phyloP scores from a whole-genome alignment of 1,140 invertebrate genomes.

The Megalopta genalis region DNA sequence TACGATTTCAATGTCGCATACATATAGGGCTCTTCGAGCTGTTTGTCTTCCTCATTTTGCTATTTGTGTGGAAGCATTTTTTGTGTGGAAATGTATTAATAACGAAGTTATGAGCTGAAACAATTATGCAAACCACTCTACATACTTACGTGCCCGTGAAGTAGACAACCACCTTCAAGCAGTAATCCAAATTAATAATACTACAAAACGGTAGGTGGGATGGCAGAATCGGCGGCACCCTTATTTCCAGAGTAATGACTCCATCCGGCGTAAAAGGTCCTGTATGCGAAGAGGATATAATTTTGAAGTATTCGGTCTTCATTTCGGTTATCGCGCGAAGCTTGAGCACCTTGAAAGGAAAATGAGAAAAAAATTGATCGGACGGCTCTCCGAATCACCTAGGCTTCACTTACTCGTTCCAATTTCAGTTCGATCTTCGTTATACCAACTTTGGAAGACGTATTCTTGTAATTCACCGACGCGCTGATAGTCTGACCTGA shows the following conservation, averaged over 20 bases:
- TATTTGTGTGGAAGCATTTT: too few relatives aligned
- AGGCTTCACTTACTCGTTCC: constrained; percentile 79
- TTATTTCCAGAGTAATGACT: neutral
- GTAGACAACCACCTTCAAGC: constrained; percentile 21
- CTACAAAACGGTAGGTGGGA: constrained; percentile 38
- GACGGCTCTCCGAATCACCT: neutral
- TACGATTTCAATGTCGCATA: too few relatives aligned
- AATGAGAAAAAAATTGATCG: neutral
- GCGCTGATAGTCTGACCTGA: constrained; percentile 84
- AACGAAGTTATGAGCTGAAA: too few relatives aligned
- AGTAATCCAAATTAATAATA: constrained; percentile 48
- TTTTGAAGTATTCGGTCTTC: neutral
- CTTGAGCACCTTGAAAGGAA: constrained; percentile 21
- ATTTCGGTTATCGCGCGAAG: constrained; percentile 26
- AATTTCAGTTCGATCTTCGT: constrained; percentile 81
- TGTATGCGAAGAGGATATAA: neutral
- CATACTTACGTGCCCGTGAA: constrained; percentile 35
- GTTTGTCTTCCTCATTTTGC: too few relatives aligned
- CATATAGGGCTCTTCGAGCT: too few relatives aligned
- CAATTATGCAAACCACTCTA: too few relatives aligned
- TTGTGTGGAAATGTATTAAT: too few relatives aligned
- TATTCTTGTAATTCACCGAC: constrained; percentile 82
- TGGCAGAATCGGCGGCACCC: constrained; percentile 48
- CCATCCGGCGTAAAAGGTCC: neutral
- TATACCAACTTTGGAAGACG: constrained; percentile 81